A percentile compares a stretch with the other conserved stretches of the same genome.
phyloP scores from a whole-genome alignment of 2,797 vertebrate genomes.

The Notolepis coatsorum region DNA sequence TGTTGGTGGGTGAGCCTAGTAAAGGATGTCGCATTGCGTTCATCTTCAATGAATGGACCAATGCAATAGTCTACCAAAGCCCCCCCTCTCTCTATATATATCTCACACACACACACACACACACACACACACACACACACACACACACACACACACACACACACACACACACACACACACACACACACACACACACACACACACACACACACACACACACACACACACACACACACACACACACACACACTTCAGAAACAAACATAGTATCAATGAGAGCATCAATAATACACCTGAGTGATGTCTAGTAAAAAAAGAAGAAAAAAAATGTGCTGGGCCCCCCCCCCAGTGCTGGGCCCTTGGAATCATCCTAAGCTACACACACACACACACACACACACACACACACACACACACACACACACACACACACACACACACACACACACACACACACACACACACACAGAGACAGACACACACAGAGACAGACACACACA shows the following conservation, averaged over 20 bases:
- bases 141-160: slow-evolving; percentile 6
- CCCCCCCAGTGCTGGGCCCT: too few species aligned
- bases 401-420: slow-evolving; percentile 3
- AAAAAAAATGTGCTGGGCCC: too few species aligned
- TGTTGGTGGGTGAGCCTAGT: too few species aligned
- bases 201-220: neutral
- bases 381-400: neutral
- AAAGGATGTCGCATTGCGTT: too few species aligned
- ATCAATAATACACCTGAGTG: too few species aligned
- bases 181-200: neutral
- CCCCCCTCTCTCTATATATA: too few species aligned
- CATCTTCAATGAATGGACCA: too few species aligned
- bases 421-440: slow-evolving; percentile 6
- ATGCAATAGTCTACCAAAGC: too few species aligned
- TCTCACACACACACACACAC: neutral
- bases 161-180: neutral
- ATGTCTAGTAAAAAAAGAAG: too few species aligned
- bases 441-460: neutral
- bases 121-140: slow-evolving; percentile 3
- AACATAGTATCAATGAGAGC: too few species aligned
- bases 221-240: neutral
- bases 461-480: neutral
- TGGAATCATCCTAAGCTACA: too few species aligned
- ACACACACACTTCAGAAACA: too few species aligned
- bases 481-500: neutral